Percentiles rank a stretch among this genome's conserved stretches.
Conservation (phyloP, 2,113 vertebrate genomes). For the Turdus rufiventris region DNA sequence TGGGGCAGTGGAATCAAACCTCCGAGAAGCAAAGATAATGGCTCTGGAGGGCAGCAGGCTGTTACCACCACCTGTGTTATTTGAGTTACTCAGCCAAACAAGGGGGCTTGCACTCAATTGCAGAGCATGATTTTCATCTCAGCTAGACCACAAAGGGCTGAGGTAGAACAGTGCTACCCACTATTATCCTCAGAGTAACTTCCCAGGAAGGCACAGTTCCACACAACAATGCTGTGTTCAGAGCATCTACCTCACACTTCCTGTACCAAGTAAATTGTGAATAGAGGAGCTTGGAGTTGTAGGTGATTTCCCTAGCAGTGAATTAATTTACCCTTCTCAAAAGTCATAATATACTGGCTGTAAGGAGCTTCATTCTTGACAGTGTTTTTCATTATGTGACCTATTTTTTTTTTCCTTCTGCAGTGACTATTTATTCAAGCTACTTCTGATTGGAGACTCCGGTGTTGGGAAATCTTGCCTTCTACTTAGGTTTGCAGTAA, state of each 20-base stretch:
- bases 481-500: constrained; percentile 97
- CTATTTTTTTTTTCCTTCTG: constrained; percentile 20
- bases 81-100: background rate
- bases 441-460: constrained; percentile 97
- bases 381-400: background rate
- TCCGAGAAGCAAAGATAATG: background rate
- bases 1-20: no score
- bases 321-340: background rate
- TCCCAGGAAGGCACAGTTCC: background rate
- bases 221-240: background rate
- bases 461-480: constrained; percentile 98
- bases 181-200: background rate
- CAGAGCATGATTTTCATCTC: background rate
- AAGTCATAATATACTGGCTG: background rate
- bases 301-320: background rate
- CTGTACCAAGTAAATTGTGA: background rate
- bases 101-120: background rate
- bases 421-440: constrained; percentile 99
- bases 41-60: background rate
- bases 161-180: background rate
- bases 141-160: background rate
- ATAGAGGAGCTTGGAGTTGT: background rate
- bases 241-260: background rate
- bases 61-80: background rate
- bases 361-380: background rate